Percentiles rank a stretch among this genome's conserved stretches.
Conservation (phyloP, 2,888 invertebrate genomes). For the Drosophila lutescens region DNA sequence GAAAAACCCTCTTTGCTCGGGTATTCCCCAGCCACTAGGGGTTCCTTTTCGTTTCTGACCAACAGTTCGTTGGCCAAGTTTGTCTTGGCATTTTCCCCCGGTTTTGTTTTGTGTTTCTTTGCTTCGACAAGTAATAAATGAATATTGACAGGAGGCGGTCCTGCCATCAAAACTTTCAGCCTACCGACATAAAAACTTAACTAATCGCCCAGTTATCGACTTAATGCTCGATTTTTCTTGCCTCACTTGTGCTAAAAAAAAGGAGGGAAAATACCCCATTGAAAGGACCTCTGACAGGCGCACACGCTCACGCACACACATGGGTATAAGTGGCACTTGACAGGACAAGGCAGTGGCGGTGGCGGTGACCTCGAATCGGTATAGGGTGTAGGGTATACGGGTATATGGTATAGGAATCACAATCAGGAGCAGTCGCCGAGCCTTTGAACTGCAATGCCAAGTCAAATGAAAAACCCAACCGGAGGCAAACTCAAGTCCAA, state of each 20-base stretch:
- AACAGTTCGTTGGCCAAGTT: constrained; percentile 29
- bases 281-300: constrained; percentile 74
- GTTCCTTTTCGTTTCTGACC: not conserved
- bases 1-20: not conserved
- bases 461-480: constrained; percentile 75
- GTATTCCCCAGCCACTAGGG: constrained; percentile 1
- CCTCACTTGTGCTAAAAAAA: constrained; percentile 37
- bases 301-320: constrained; percentile 41
- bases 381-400: no score
- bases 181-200: constrained; percentile 74
- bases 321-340: constrained; percentile 59
- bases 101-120: constrained; percentile 44
- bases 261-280: constrained; percentile 51
- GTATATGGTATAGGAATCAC: constrained; percentile 16
- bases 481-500: constrained; percentile 59
- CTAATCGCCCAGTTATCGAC: constrained; percentile 78
- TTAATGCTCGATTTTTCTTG: constrained; percentile 72
- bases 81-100: constrained; percentile 28
- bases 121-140: constrained; percentile 72
- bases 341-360: constrained; percentile 59
- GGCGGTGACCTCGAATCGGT: constrained; percentile 62
- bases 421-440: constrained; percentile 40
- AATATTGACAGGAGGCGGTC: constrained; percentile 71
- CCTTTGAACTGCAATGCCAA: constrained; percentile 80
- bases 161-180: constrained; percentile 52